Percentiles rank a stretch among this genome's conserved stretches.
Evolutionary conservation across 2,113 vertebrate species (phyloP).

Genomic region (Australoheros scitulus): DNA sequence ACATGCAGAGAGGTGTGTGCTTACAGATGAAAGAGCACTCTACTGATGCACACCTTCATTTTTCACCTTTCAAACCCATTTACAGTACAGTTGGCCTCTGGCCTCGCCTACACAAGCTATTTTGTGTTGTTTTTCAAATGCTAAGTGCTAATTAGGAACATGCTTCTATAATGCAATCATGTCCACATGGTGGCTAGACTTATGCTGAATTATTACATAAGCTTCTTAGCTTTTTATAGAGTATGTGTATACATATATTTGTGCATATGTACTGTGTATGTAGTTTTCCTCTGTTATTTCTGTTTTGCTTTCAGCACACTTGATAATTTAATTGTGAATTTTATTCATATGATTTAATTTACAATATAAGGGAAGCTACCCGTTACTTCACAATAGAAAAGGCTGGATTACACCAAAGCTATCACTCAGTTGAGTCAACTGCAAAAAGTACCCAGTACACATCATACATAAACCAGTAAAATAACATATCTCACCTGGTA

Average conservation of each 20-base stretch:
- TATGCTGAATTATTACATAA: not conserved
- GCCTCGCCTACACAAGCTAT: constrained; percentile 61
- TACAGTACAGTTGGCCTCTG: constrained; percentile 38
- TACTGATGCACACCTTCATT: constrained; percentile 40
- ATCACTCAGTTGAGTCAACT: not conserved
- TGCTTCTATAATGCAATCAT: constrained; percentile 6
- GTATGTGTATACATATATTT: not conserved
- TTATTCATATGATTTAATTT: not conserved
- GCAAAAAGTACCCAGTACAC: not conserved
- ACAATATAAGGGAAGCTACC: too few relatives aligned
- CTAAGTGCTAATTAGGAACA: constrained; percentile 53
- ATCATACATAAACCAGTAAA: not conserved
- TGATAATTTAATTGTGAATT: not conserved
- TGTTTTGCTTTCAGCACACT: not conserved
- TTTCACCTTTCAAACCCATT: constrained; percentile 61
- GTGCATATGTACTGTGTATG: not conserved
- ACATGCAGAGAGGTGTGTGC: not conserved
- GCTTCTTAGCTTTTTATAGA: not conserved
- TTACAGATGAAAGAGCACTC: constrained; percentile 5
- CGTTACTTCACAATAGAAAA: not conserved
- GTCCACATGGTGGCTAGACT: not conserved
- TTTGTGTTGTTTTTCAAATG: constrained; percentile 62
- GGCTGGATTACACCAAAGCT: not conserved
- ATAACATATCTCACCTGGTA: not conserved
- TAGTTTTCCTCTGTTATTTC: not conserved